phyloP scores from a whole-genome alignment of 2,888 invertebrate species.

The Tipula confusa region DNA sequence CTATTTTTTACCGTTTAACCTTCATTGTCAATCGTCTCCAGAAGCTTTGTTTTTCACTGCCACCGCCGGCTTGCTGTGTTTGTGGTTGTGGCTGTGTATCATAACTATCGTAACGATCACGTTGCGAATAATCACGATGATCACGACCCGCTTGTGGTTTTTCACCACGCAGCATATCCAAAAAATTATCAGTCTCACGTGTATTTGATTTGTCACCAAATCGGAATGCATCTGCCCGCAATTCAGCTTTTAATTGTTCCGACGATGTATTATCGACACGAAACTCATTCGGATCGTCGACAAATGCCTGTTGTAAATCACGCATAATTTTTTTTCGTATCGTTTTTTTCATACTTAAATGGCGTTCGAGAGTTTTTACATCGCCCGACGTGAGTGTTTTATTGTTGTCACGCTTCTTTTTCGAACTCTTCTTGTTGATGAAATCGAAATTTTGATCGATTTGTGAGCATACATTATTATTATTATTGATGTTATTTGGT shows the following conservation, averaged over 20 bases:
- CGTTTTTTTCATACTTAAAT: slow-evolving; percentile 83
- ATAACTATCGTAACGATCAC: background rate
- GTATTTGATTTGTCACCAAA: slow-evolving; percentile 55
- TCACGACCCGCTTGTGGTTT: slow-evolving; percentile 40
- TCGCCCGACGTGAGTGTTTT: slow-evolving; percentile 62
- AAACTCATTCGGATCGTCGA: slow-evolving; percentile 68
- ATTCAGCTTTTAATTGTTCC: slow-evolving; percentile 63
- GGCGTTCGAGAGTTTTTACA: slow-evolving; percentile 71
- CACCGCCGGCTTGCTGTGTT: slow-evolving; percentile 40
- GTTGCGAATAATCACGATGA: slow-evolving; percentile 49
- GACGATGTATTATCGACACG: slow-evolving; percentile 64
- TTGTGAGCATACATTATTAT: slow-evolving; percentile 30
- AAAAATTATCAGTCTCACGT: slow-evolving; percentile 54
- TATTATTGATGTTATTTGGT: slow-evolving; percentile 42
- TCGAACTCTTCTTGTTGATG: slow-evolving; percentile 50
- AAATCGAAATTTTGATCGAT: background rate
- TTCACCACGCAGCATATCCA: slow-evolving; percentile 63
- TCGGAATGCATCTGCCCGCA: slow-evolving; percentile 63
- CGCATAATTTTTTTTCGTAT: slow-evolving; percentile 81
- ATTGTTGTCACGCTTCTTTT: slow-evolving; percentile 63
- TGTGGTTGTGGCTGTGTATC: slow-evolving; percentile 45
- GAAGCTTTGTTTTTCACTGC: slow-evolving; percentile 59
- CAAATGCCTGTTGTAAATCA: slow-evolving; percentile 71
- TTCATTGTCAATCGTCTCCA: slow-evolving; percentile 68
- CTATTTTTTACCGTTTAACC: slow-evolving; percentile 57